These are phyloP conservation scores for Seriola aureovittata DNA, from an alignment of 2,113 vertebrate genomes.

Conservation along the genomic window DNA sequence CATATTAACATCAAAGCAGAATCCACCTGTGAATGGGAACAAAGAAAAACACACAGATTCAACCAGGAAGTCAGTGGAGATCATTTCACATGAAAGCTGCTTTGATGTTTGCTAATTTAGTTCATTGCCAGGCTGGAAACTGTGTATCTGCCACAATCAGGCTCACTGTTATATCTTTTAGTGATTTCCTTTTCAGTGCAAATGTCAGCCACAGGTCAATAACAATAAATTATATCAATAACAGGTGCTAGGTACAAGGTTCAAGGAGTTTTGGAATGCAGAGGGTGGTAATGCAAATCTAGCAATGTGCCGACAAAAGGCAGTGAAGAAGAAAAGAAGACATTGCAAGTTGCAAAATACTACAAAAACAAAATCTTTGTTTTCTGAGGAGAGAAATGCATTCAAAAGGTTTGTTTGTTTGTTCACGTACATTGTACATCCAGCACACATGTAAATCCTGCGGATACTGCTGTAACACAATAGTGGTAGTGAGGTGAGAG, in stretches of 20 bases:
- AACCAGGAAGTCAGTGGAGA: background rate
- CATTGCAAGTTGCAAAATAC: no score
- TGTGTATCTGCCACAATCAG: background rate
- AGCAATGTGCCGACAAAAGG: background rate
- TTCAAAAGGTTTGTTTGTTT: no score
- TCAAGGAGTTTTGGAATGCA: background rate
- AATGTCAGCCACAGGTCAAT: background rate
- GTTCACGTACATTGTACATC: no score
- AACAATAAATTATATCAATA: background rate
- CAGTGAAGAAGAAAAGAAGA: background rate
- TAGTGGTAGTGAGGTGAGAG: background rate
- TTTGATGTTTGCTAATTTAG: background rate
- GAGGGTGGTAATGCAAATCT: background rate
- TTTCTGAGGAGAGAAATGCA: no score
- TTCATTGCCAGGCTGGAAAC: background rate
- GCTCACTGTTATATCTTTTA: no score
- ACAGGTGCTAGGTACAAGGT: background rate
- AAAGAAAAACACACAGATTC: background rate
- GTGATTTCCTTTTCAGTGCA: background rate
- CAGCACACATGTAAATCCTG: no score
- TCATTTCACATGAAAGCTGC: background rate
- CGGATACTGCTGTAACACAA: no score
- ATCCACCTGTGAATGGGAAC: constrained; percentile 2
- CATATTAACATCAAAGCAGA: background rate
- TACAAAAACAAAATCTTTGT: no score